phyloP scores from a whole-genome alignment of 2,888 invertebrate species.

The Nineta flava region DNA sequence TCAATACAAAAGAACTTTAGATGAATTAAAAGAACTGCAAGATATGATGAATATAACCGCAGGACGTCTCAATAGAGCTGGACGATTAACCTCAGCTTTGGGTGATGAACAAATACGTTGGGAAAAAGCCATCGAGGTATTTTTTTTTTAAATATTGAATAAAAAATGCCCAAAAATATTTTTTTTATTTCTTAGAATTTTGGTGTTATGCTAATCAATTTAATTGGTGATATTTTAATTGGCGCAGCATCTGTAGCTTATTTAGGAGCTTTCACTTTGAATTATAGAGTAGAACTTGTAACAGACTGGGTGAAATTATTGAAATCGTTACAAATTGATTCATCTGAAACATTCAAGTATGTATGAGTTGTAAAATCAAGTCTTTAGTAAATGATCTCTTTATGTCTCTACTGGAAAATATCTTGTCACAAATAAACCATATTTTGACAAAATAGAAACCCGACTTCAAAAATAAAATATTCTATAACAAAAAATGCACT shows the following conservation, averaged over 20 bases:
- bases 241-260: slow-evolving; percentile 82
- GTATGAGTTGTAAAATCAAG: slow-evolving; percentile 15
- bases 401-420: too few relatives aligned
- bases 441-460: too few relatives aligned
- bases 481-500: too few relatives aligned
- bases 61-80: slow-evolving; percentile 63
- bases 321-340: slow-evolving; percentile 46
- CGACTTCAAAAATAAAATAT: too few relatives aligned
- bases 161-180: neutral
- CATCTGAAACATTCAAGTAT: slow-evolving; percentile 49
- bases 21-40: slow-evolving; percentile 57
- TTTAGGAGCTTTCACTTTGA: slow-evolving; percentile 73
- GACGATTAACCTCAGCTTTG: slow-evolving; percentile 69
- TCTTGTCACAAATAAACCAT: too few relatives aligned
- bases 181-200: slow-evolving; percentile 31
- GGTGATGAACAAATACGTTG: slow-evolving; percentile 76
- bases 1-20: slow-evolving; percentile 53
- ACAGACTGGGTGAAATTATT: slow-evolving; percentile 53
- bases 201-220: slow-evolving; percentile 47
- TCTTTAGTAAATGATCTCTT: neutral
- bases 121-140: slow-evolving; percentile 55
- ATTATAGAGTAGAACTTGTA: slow-evolving; percentile 51
- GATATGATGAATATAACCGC: slow-evolving; percentile 62
- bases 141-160: neutral
- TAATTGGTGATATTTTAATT: slow-evolving; percentile 75